phyloP scores from a whole-genome alignment of 2,888 invertebrate species.

The Panzeria rudis region DNA sequence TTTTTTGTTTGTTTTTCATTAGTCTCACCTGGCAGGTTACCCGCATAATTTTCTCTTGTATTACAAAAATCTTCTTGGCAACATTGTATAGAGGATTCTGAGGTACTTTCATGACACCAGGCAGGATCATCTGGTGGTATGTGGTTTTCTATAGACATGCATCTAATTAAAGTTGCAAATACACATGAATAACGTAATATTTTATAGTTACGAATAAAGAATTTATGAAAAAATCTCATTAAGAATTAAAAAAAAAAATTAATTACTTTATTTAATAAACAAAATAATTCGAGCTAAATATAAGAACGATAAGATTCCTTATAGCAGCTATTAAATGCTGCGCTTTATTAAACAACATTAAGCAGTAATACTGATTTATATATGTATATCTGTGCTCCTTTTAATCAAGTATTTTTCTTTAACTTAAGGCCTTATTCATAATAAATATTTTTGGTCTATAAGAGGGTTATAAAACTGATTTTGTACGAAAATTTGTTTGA shows the following conservation, averaged over 20 bases:
- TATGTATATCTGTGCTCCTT: too few species aligned
- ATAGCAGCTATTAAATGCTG: too few species aligned
- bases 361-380: too few species aligned
- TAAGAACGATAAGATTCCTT: neutral
- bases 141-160: constrained; percentile 86
- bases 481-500: too few species aligned
- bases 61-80: constrained; percentile 89
- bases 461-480: too few species aligned
- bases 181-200: constrained; percentile 64
- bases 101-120: constrained; percentile 85
- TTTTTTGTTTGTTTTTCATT: constrained; percentile 20
- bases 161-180: constrained; percentile 84
- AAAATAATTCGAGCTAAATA: constrained; percentile 1
- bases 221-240: constrained; percentile 28
- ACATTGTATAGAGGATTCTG: constrained; percentile 84
- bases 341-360: too few species aligned
- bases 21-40: constrained; percentile 82
- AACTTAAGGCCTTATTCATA: too few species aligned
- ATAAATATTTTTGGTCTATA: too few species aligned
- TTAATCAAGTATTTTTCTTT: too few species aligned
- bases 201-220: constrained; percentile 40
- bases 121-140: constrained; percentile 87
- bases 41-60: constrained; percentile 84
- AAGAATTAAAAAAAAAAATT: constrained; percentile 4
- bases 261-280: constrained; percentile 34